phyloP scores from a whole-genome alignment of 2,113 vertebrate species.

The Petromus typicus region DNA sequence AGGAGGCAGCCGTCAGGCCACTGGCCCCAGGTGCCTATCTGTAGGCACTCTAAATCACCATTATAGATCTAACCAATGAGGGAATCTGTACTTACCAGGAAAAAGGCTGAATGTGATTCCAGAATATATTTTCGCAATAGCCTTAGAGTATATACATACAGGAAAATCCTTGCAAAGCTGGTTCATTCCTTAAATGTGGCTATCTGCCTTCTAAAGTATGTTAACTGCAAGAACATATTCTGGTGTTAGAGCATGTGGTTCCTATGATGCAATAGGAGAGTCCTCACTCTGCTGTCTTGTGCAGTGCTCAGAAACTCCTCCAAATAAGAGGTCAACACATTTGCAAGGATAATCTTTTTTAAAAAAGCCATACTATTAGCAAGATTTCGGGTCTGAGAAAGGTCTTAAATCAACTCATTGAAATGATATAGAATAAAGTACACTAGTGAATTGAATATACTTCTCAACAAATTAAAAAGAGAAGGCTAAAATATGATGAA shows the following conservation, averaged over 20 bases:
- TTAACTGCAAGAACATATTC: background rate
- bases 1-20: conserved; percentile 47
- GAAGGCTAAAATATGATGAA: no score
- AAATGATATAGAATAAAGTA: no score
- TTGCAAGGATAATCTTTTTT: background rate
- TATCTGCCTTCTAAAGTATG: background rate
- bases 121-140: conserved; percentile 44
- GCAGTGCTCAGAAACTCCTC: background rate
- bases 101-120: conserved; percentile 8
- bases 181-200: background rate
- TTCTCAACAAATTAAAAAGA: no score
- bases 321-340: background rate
- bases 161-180: background rate
- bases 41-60: conserved; percentile 51
- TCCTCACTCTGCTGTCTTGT: background rate
- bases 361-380: background rate
- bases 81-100: conserved; percentile 52
- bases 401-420: no score
- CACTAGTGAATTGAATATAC: no score
- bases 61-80: conserved; percentile 46
- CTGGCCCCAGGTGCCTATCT: conserved; percentile 56
- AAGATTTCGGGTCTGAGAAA: no score
- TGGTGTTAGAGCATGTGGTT: background rate
- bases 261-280: no score
- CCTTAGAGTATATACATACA: background rate